Evolutionary conservation across 1,140 invertebrate species (phyloP).

Genomic region (Lepidurus apus): DNA sequence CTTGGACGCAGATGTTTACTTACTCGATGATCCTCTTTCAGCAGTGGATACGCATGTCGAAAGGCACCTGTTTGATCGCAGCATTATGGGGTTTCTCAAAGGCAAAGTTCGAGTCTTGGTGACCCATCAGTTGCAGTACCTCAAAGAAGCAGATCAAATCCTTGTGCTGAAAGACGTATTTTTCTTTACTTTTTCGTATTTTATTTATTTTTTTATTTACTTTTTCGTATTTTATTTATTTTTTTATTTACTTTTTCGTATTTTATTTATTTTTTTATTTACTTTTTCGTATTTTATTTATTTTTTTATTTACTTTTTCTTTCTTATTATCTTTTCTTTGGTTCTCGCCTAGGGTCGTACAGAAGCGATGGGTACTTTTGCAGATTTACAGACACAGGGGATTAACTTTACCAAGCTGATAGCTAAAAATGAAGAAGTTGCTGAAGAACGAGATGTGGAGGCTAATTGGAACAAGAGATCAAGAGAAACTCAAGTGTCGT

Average conservation of each 20-base stretch:
- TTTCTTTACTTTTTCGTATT: neutral
- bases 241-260: too few species aligned
- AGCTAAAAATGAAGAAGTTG: neutral
- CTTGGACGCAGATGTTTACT: conserved; percentile 70
- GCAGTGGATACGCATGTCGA: conserved; percentile 68
- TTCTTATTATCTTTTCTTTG: neutral
- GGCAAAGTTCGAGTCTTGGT: conserved; percentile 70
- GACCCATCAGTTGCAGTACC: conserved; percentile 80
- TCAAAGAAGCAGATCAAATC: conserved; percentile 68
- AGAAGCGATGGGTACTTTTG: conserved; percentile 33
- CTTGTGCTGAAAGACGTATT: conserved; percentile 67
- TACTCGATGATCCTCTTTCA: conserved; percentile 76
- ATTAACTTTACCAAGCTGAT: conserved; percentile 32
- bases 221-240: too few species aligned
- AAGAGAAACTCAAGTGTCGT: neutral
- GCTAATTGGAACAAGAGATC: neutral
- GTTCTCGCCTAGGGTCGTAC: conserved; percentile 27
- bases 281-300: too few species aligned
- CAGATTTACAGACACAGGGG: conserved; percentile 29
- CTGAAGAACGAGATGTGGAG: neutral
- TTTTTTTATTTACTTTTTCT: too few species aligned
- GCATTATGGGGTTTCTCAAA: conserved; percentile 60
- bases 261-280: conserved; percentile 36
- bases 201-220: too few species aligned
- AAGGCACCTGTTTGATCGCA: conserved; percentile 62